Evolutionary conservation across 2,113 vertebrate genomes (phyloP).

Genomic region (Salvator merianae): DNA sequence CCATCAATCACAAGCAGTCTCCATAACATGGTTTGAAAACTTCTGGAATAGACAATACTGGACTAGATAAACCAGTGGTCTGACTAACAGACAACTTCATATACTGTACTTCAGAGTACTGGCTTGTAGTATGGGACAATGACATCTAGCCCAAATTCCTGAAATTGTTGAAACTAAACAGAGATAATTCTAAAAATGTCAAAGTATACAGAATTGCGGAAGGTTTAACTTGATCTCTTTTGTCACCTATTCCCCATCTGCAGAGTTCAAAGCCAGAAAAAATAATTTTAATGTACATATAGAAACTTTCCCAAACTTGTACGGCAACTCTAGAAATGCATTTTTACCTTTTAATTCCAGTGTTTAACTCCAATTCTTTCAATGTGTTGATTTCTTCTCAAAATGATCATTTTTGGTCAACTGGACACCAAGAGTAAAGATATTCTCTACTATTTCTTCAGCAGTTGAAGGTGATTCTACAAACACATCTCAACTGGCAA

Average conservation of each 20-base stretch:
- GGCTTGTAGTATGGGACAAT: background rate
- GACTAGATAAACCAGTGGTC: background rate
- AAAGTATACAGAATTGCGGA: background rate
- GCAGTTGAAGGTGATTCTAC: slow-evolving; percentile 9
- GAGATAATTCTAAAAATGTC: background rate
- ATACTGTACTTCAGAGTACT: background rate
- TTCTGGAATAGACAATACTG: background rate
- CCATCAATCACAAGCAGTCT: too few species aligned
- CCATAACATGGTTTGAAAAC: background rate
- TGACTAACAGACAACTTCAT: background rate
- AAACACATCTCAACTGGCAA: slow-evolving; percentile 9
- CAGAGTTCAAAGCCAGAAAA: background rate
- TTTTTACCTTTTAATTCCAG: slow-evolving; percentile 26
- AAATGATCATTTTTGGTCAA: background rate
- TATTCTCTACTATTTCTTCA: slow-evolving; percentile 3
- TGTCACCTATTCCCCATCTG: background rate
- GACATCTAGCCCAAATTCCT: background rate
- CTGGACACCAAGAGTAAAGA: background rate
- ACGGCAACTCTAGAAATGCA: background rate
- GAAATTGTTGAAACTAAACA: background rate
- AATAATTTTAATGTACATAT: background rate
- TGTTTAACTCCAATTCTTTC: background rate
- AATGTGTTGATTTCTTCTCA: background rate
- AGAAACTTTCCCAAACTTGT: background rate
- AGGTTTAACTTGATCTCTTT: background rate